Evolutionary conservation across 1,140 invertebrate genomes (phyloP), one percentile per base, ranked within the genome.

Genomic region (Delia radicum): DNA sequence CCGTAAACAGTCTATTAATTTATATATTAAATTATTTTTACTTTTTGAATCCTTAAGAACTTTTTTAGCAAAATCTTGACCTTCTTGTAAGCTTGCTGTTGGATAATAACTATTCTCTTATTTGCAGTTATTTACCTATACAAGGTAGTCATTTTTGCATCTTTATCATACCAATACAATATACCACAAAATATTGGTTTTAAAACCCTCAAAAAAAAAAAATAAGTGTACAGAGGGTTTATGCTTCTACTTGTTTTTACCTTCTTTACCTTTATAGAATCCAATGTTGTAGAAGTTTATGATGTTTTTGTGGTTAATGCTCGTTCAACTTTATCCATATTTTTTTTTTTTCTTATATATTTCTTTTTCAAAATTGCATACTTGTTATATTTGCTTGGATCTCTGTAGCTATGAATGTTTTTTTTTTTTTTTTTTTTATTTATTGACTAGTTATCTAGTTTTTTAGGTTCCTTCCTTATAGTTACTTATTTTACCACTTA

Each of bases 391-490:
- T 21, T 55, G 18, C 21, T 55, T 55, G n/a, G n/a, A 3, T 67
- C 33, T 7, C 27, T 67, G n/a, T 18, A 31, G 4, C 7, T 21
- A 29, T 15, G 26, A 31, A 31, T 31, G 28, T 29, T 31, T 31
- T 33, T 15, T 33, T 21, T 18, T 31, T 69, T 6, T 6, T 37
- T 7, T 37, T 21, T 24, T 37, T 5, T 31, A 29, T 12, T 33
- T 33, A 37, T 69, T 37, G 29, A 69, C 65, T 69, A 33, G 65
- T 69, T 69, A 69, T 37, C 65, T 69, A 69, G 65, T 69, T 69
- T 21, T 69, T 33, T 24, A 33, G 29, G 65, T 69, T 69, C n/a
- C 18, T 69, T 37, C 3, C n/a, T 69, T 27, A 27, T 26, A 28
- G 62, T 28, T 27, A n/a, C n/a, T n/a, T n/a, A n/a, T n/a, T n/a